A percentile compares a stretch with the other conserved stretches of the same genome.
Conservation (phyloP, 2,113 vertebrate species). For the Leucosticte australis region DNA sequence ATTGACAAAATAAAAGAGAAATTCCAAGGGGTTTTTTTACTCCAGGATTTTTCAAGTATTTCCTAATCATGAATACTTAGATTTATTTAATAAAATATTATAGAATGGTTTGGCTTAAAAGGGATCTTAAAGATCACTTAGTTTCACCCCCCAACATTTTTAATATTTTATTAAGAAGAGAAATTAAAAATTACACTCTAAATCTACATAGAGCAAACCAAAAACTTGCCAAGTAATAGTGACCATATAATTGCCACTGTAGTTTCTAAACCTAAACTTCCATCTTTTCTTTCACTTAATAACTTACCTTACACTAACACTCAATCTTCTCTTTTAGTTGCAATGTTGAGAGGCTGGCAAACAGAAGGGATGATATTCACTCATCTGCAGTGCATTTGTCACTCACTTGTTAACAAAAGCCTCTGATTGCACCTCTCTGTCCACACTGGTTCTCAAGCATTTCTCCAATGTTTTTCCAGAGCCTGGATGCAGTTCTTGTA, state of each 20-base stretch:
- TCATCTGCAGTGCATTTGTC: slow-evolving; percentile 73
- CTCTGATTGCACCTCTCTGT: slow-evolving; percentile 52
- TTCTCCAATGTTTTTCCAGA: neutral
- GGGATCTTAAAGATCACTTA: neutral
- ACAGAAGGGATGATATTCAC: neutral
- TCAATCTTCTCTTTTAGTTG: neutral
- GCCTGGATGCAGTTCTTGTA: neutral
- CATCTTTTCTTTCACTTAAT: neutral
- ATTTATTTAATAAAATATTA: neutral
- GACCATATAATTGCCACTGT: neutral
- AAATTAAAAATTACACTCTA: neutral
- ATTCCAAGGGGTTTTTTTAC: neutral
- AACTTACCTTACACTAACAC: neutral
- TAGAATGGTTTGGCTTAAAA: neutral
- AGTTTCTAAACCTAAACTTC: neutral
- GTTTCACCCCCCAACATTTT: neutral
- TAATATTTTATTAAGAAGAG: neutral
- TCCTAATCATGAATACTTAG: neutral
- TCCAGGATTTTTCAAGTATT: neutral
- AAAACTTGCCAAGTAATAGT: neutral
- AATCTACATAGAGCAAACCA: neutral
- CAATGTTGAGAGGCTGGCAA: neutral
- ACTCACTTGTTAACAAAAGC: slow-evolving; percentile 76
- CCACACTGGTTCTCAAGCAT: neutral
- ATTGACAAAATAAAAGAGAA: neutral